A percentile compares a stretch with the other conserved stretches of the same genome.
These are phyloP conservation scores for Diadegma fenestrale DNA, from an alignment of 2,888 invertebrate species.

Conservation along the genomic window DNA sequence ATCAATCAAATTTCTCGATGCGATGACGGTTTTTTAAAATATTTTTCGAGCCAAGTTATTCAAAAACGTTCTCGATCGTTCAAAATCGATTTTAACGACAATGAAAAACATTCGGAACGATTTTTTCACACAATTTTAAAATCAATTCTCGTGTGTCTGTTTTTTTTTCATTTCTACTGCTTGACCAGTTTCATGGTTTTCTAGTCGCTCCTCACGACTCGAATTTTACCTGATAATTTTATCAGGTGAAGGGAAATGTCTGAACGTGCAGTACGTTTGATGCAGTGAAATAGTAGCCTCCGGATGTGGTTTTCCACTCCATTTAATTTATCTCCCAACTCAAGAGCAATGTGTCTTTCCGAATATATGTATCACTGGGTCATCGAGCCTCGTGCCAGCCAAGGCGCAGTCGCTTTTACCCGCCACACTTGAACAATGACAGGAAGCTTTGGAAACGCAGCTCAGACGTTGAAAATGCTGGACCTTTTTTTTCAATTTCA, in stretches of 20 bases:
- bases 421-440: slow-evolving; percentile 77
- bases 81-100: not conserved
- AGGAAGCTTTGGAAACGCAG: not conserved
- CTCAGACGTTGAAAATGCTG: not conserved
- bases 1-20: not conserved
- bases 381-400: slow-evolving; percentile 72
- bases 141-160: not conserved
- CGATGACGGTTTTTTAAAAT: not conserved
- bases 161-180: not conserved
- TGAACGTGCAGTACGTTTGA: not conserved
- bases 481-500: not conserved
- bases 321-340: slow-evolving; percentile 55
- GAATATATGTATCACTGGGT: slow-evolving; percentile 83
- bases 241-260: not conserved
- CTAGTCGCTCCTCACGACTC: not conserved
- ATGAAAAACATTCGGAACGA: not conserved
- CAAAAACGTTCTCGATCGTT: not conserved
- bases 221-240: not conserved
- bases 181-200: not conserved
- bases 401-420: slow-evolving; percentile 76
- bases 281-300: slow-evolving; percentile 17
- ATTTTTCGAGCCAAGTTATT: not conserved
- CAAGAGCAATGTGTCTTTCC: slow-evolving; percentile 39
- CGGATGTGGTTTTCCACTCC: slow-evolving; percentile 45
- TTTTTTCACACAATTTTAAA: not conserved